Evolutionary conservation across 2,888 invertebrate genomes (phyloP).

Genomic region (Mesodorylaimus sp.): DNA sequence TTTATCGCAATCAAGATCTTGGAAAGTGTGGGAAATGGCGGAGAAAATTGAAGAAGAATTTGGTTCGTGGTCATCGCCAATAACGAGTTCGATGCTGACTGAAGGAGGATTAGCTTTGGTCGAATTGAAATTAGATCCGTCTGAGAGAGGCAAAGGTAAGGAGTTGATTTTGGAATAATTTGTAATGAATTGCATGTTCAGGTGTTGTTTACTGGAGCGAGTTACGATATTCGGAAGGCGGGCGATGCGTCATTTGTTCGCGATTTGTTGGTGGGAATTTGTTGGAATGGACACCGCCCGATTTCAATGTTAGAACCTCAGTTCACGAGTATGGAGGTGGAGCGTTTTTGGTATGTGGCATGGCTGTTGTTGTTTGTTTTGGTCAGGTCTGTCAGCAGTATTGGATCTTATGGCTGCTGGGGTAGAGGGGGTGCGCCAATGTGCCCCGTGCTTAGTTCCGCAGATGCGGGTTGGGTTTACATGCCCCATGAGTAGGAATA

Average conservation of each 20-base stretch:
- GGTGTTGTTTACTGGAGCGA: conserved; percentile 30
- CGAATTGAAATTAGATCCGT: conserved; percentile 16
- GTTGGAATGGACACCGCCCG: neutral
- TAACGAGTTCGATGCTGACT: conserved; percentile 23
- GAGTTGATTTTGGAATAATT: no score
- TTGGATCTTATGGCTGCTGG: no score
- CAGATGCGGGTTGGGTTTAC: no score
- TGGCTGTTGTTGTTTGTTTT: no score
- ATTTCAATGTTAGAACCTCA: conserved; percentile 7
- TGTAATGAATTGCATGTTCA: no score
- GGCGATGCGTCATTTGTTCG: conserved; percentile 28
- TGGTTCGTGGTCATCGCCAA: conserved; percentile 28
- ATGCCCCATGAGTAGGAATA: no score
- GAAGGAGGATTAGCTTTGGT: conserved; percentile 21
- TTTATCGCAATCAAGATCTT: no score
- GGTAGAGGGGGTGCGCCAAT: no score
- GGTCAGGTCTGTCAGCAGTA: no score
- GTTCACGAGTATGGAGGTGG: conserved; percentile 37
- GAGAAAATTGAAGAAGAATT: conserved; percentile 12
- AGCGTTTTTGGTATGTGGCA: conserved; percentile 27
- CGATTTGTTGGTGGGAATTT: neutral
- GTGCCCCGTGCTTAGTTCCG: no score
- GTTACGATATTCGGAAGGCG: conserved; percentile 24
- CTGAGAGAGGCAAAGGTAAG: conserved; percentile 3
- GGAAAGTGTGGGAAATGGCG: no score